These are phyloP conservation scores for Agrypnia vestita DNA, from an alignment of 1,140 invertebrate genomes.

Conservation along the genomic window DNA sequence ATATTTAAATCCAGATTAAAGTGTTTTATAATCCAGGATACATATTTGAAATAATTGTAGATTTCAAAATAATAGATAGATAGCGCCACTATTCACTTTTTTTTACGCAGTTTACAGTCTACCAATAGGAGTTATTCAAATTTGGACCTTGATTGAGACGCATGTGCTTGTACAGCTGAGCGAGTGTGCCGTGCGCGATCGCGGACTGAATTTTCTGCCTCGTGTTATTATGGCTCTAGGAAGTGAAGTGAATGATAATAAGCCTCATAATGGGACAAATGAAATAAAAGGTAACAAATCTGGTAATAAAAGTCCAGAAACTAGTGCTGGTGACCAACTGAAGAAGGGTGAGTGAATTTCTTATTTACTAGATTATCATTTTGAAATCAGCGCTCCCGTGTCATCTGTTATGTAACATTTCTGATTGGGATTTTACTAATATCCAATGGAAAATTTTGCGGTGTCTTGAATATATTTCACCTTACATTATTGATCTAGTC, in stretches of 20 bases:
- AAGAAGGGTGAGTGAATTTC: slow-evolving; percentile 69
- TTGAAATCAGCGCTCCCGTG: slow-evolving; percentile 27
- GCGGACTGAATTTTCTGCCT: slow-evolving; percentile 69
- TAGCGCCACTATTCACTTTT: slow-evolving; percentile 28
- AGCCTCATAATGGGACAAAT: slow-evolving; percentile 68
- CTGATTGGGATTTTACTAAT: slow-evolving; percentile 59
- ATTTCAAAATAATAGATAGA: slow-evolving; percentile 26
- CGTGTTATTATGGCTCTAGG: slow-evolving; percentile 74
- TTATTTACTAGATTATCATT: slow-evolving; percentile 45
- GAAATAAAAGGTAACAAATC: slow-evolving; percentile 72
- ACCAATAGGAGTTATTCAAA: slow-evolving; percentile 63
- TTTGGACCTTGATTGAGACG: slow-evolving; percentile 71
- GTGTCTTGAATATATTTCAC: background rate
- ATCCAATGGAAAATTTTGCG: background rate
- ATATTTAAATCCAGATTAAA: background rate
- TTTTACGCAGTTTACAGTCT: slow-evolving; percentile 46
- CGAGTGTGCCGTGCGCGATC: slow-evolving; percentile 71
- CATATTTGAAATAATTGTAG: too few relatives aligned
- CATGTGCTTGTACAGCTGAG: slow-evolving; percentile 69
- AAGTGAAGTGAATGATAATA: slow-evolving; percentile 73
- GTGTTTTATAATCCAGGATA: too few relatives aligned
- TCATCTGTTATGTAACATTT: slow-evolving; percentile 71
- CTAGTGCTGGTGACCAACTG: slow-evolving; percentile 67
- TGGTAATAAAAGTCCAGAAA: slow-evolving; percentile 66
- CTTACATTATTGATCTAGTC: slow-evolving; percentile 44